Conservation (phyloP, 2,113 vertebrate species). For the Nibea albiflora region DNA sequence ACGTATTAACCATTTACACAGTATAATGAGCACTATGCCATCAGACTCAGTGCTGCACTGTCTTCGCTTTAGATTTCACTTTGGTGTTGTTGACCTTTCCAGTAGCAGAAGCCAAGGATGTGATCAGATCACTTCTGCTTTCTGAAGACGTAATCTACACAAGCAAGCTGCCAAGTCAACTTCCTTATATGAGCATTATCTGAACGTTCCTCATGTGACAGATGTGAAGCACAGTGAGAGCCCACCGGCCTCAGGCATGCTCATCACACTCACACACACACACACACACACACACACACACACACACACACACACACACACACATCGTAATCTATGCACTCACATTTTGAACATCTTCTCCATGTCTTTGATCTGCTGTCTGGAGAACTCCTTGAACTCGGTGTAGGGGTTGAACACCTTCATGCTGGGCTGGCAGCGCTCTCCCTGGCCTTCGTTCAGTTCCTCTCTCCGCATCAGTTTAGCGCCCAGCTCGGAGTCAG, state of each 20-base stretch:
- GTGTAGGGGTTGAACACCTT: conserved; percentile 93
- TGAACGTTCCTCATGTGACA: neutral
- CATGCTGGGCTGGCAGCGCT: conserved; percentile 85
- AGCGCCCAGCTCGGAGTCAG: conserved; percentile 86
- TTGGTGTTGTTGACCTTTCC: neutral
- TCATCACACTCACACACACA: neutral
- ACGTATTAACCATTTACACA: neutral
- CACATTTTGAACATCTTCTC: conserved; percentile 94
- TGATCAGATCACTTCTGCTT: neutral
- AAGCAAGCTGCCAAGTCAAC: neutral
- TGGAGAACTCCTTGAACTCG: conserved; percentile 97
- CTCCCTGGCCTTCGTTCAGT: conserved; percentile 85
- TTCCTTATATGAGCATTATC: conserved; percentile 36
- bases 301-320: no score
- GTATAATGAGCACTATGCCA: neutral
- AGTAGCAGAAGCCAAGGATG: no score
- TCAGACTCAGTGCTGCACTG: neutral
- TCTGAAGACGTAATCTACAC: neutral
- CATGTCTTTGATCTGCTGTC: conserved; percentile 96
- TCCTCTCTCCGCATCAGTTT: conserved; percentile 87
- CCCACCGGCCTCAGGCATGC: neutral
- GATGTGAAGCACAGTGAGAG: neutral
- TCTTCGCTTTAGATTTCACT: neutral
- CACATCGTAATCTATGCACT: conserved; percentile 69
- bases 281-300: no score